These are phyloP conservation scores for Pharmacophagus antenor DNA, from an alignment of 2,888 invertebrate genomes.

Conservation along the genomic window DNA sequence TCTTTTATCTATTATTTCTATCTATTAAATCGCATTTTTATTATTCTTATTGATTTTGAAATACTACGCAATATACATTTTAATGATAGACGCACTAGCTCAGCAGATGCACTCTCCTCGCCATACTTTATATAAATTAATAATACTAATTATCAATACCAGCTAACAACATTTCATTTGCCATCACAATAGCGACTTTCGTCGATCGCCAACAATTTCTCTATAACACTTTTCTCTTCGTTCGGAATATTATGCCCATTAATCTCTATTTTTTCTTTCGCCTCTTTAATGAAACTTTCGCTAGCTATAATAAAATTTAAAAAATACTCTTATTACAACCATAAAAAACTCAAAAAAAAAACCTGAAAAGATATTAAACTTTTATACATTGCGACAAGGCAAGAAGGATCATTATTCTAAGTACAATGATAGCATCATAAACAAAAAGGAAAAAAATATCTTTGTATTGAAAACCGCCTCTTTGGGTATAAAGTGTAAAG, in stretches of 20 bases:
- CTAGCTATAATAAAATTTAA: constrained; percentile 53
- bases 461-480: too few relatives aligned
- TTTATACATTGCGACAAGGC: too few relatives aligned
- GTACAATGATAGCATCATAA: background rate
- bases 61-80: background rate
- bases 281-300: constrained; percentile 53
- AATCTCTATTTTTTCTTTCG: constrained; percentile 50
- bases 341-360: too few relatives aligned
- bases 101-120: too few relatives aligned
- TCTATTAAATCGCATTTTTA: too few relatives aligned
- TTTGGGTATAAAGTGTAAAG: too few relatives aligned
- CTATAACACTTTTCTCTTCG: constrained; percentile 82
- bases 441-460: background rate
- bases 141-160: constrained; percentile 88
- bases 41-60: too few relatives aligned
- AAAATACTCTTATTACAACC: too few relatives aligned
- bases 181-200: constrained; percentile 84
- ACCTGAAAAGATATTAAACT: too few relatives aligned
- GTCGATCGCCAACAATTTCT: constrained; percentile 83
- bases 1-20: too few relatives aligned
- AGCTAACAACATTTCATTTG: constrained; percentile 85
- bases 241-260: constrained; percentile 59
- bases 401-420: background rate
- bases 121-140: too few relatives aligned
- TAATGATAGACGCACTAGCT: too few relatives aligned